These are phyloP conservation scores for Parthenolecanium corni DNA, from an alignment of 2,888 invertebrate species.

Conservation along the genomic window DNA sequence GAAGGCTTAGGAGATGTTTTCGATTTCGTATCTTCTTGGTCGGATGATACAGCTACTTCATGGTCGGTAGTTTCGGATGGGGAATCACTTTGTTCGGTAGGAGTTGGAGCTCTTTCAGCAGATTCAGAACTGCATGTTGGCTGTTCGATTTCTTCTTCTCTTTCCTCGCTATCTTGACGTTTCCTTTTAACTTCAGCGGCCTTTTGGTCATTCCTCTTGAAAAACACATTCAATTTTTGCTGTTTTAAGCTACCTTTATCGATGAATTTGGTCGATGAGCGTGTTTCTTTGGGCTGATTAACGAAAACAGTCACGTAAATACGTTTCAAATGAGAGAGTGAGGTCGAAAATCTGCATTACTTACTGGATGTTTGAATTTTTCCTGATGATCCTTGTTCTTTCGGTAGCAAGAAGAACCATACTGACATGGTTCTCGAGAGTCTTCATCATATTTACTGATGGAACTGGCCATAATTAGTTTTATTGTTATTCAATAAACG, in stretches of 20 bases:
- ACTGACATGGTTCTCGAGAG: conserved; percentile 55
- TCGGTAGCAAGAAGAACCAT: conserved; percentile 68
- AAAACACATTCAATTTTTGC: conserved; percentile 1
- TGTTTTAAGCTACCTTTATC: background rate
- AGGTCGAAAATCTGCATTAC: conserved; percentile 31
- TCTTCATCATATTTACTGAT: conserved; percentile 36
- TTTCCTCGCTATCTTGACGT: background rate
- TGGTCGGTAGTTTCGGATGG: background rate
- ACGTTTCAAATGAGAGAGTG: background rate
- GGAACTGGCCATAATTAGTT: no score
- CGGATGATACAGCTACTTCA: background rate
- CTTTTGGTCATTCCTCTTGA: background rate
- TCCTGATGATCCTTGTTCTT: conserved; percentile 60
- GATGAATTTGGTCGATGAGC: conserved; percentile 1
- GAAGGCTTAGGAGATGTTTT: background rate
- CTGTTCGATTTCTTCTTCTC: background rate
- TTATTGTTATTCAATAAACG: no score
- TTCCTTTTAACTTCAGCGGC: background rate
- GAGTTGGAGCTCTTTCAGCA: background rate
- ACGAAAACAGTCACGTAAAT: background rate
- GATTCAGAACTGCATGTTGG: background rate
- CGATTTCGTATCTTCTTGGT: conserved; percentile 6
- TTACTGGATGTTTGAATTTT: conserved; percentile 62
- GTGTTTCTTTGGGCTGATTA: background rate
- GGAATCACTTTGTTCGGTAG: background rate